These are phyloP conservation scores for Procavia capensis DNA, from an alignment of 2,113 vertebrate species.

Conservation along the genomic window DNA sequence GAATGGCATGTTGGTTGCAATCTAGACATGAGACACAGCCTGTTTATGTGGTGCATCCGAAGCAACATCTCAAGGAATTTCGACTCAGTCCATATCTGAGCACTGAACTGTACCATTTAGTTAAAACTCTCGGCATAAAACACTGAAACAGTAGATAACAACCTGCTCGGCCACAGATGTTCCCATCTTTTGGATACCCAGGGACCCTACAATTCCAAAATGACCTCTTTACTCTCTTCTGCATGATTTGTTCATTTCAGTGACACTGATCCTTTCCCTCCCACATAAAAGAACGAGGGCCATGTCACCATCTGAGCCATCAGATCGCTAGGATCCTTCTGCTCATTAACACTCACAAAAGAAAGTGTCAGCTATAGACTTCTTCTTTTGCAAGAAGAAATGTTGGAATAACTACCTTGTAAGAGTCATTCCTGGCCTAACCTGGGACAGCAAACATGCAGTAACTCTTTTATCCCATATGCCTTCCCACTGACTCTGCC, in stretches of 20 bases:
- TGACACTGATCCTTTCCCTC: constrained; percentile 92
- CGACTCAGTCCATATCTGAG: constrained; percentile 94
- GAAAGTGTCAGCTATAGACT: constrained; percentile 94
- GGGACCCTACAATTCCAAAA: constrained; percentile 90
- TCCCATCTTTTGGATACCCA: constrained; percentile 84
- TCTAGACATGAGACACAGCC: constrained; percentile 93
- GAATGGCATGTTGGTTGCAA: constrained; percentile 92
- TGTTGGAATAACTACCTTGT: constrained; percentile 94
- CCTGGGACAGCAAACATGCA: constrained; percentile 91
- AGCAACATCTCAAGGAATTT: constrained; percentile 93
- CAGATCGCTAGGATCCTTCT: constrained; percentile 90
- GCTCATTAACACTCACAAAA: constrained; percentile 91
- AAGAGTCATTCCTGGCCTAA: constrained; percentile 92
- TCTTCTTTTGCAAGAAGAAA: constrained; percentile 93
- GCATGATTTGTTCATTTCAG: constrained; percentile 88
- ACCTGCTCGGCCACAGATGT: constrained; percentile 93
- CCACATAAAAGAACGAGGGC: constrained; percentile 93
- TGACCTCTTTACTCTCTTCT: constrained; percentile 88
- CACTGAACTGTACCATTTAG: constrained; percentile 93
- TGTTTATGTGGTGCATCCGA: constrained; percentile 91
- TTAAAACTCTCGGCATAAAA: constrained; percentile 93
- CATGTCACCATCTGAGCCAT: constrained; percentile 92
- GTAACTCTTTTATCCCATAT: constrained; percentile 93
- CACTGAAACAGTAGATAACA: constrained; percentile 93
- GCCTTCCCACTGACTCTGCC: constrained; percentile 92